These are phyloP conservation scores for Arctia plantaginis DNA, from an alignment of 2,888 invertebrate species.

Conservation along the genomic window DNA sequence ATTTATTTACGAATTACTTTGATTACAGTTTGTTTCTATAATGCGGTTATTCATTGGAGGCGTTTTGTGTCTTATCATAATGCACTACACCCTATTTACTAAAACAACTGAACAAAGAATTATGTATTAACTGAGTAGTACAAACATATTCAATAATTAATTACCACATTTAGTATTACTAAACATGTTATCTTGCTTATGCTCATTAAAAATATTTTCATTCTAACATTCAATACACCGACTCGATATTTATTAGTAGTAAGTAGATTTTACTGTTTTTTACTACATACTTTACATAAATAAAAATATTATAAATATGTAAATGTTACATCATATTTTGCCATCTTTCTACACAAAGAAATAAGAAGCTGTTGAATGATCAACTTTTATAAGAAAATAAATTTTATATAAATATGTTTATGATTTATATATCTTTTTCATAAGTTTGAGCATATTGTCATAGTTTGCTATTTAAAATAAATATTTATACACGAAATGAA, in stretches of 20 bases:
- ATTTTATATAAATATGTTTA: conserved; percentile 18
- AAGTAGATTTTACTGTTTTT: conserved; percentile 16
- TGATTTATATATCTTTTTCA: conserved; percentile 46
- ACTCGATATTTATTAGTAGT: conserved; percentile 24
- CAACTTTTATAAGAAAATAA: conserved; percentile 29
- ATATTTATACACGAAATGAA: conserved; percentile 13
- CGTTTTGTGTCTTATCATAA: conserved; percentile 57
- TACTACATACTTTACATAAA: conserved; percentile 5
- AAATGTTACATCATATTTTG: conserved; percentile 4
- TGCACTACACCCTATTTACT: conserved; percentile 58
- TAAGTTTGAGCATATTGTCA: conserved; percentile 72
- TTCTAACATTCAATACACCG: conserved; percentile 53
- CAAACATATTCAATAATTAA: conserved; percentile 27
- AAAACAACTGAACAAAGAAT: conserved; percentile 35
- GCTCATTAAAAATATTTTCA: conserved; percentile 31
- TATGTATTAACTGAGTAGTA: conserved; percentile 32
- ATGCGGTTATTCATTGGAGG: conserved; percentile 60
- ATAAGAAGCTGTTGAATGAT: conserved; percentile 15
- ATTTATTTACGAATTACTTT: conserved; percentile 65
- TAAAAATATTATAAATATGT: conserved; percentile 13
- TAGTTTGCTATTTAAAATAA: conserved; percentile 59
- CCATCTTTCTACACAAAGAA: conserved; percentile 16
- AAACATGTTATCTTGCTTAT: background rate
- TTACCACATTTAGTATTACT: conserved; percentile 35
- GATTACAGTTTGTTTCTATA: conserved; percentile 59